Percentiles rank a stretch among this genome's conserved stretches.
Conservation (phyloP, 2,113 vertebrate species). For the Riparia riparia region DNA sequence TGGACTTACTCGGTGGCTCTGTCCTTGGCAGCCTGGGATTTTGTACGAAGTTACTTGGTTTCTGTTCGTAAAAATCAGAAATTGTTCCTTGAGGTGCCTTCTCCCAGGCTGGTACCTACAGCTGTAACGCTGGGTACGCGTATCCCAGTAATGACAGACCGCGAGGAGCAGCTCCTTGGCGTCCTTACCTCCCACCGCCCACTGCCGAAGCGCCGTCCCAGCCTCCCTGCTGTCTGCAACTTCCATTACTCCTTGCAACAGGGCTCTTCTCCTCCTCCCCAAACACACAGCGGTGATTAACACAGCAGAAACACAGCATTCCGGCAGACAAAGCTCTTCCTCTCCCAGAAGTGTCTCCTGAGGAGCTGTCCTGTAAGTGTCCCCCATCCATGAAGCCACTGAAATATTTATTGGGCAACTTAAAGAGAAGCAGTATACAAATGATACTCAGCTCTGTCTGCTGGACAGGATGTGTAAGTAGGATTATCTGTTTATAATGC, state of each 20-base stretch:
- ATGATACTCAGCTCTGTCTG: neutral
- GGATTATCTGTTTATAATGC: slow-evolving; percentile 21
- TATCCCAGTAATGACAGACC: rapidly evolving
- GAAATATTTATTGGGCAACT: slow-evolving; percentile 25
- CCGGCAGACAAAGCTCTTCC: neutral
- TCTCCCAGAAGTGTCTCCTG: slow-evolving; percentile 4
- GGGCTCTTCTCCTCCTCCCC: neutral
- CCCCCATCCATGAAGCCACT: neutral
- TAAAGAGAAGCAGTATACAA: neutral
- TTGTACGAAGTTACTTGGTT: neutral
- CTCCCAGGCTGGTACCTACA: too few relatives aligned
- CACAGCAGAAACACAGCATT: neutral
- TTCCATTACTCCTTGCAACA: neutral
- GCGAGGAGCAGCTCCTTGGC: neutral
- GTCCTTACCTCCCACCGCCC: rapidly evolving
- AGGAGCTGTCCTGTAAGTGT: neutral
- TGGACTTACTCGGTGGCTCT: neutral
- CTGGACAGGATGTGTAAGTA: neutral
- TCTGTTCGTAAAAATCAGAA: neutral
- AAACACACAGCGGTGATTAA: rapidly evolving
- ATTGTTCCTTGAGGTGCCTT: neutral
- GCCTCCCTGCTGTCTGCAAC: neutral
- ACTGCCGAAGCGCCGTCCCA: rapidly evolving
- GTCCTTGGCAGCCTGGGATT: neutral
- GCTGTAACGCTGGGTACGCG: rapidly evolving